Evolutionary conservation across 2,888 invertebrate species (phyloP).

Genomic region (Drosophila austrosaltans): DNA sequence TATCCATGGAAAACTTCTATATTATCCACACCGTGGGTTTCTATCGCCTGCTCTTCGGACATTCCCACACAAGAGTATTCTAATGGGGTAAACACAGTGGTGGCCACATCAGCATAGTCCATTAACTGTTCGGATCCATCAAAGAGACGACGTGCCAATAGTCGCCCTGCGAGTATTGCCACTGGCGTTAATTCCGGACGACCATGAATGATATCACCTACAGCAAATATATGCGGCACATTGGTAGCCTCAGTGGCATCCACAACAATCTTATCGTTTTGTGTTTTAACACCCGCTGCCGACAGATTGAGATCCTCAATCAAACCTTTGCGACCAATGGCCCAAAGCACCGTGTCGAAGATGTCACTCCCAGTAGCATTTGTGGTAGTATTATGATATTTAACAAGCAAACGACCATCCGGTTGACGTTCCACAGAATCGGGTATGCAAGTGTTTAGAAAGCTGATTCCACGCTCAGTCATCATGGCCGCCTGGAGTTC

Average conservation of each 20-base stretch:
- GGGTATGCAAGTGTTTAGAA: conserved; percentile 89
- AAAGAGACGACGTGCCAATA: conserved; percentile 91
- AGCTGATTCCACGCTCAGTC: conserved; percentile 90
- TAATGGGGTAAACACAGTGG: conserved; percentile 96
- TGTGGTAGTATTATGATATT: conserved; percentile 85
- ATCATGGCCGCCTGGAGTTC: conserved; percentile 90
- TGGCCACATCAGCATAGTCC: conserved; percentile 94
- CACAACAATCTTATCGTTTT: conserved; percentile 89
- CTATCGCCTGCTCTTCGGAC: conserved; percentile 92
- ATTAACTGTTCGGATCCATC: conserved; percentile 86
- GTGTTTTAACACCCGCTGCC: conserved; percentile 88
- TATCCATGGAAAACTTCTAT: conserved; percentile 96
- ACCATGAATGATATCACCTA: conserved; percentile 94
- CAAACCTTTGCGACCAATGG: conserved; percentile 91
- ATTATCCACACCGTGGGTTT: conserved; percentile 88
- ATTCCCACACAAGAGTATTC: conserved; percentile 97
- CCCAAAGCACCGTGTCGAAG: conserved; percentile 93
- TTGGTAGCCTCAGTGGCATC: conserved; percentile 91
- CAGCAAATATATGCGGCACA: conserved; percentile 93
- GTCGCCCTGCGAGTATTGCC: conserved; percentile 93
- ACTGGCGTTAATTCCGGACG: conserved; percentile 97
- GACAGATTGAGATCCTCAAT: conserved; percentile 89
- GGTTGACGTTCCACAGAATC: conserved; percentile 87
- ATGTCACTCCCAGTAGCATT: conserved; percentile 85
- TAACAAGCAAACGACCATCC: conserved; percentile 87